phyloP scores from a whole-genome alignment of 2,888 invertebrate genomes.

The Eristalis tenax region DNA sequence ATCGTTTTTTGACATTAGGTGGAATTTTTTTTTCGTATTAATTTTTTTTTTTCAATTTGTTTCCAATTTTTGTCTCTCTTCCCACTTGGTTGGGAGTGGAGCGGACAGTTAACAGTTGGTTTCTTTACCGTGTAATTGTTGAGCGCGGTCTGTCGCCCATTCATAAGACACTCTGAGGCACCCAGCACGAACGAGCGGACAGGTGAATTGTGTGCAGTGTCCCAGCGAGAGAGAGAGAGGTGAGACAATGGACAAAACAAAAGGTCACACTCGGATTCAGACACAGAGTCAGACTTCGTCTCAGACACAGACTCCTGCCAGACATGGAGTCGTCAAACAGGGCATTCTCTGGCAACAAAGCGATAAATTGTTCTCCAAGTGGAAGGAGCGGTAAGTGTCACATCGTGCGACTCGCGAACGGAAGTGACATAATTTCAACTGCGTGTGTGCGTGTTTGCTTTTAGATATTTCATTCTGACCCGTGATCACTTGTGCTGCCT shows the following conservation, averaged over 20 bases:
- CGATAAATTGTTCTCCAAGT: constrained; percentile 62
- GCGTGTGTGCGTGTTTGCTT: constrained; percentile 1
- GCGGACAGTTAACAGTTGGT: constrained; percentile 66
- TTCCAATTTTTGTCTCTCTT: constrained; percentile 26
- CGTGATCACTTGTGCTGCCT: constrained; percentile 65
- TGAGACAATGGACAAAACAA: constrained; percentile 48
- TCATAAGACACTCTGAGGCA: constrained; percentile 33
- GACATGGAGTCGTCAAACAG: constrained; percentile 69
- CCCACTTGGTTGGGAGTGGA: constrained; percentile 32
- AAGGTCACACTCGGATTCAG: constrained; percentile 39
- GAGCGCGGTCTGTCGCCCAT: constrained; percentile 37
- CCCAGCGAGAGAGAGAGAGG: not conserved
- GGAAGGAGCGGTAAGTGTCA: constrained; percentile 61
- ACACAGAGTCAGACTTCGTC: not conserved
- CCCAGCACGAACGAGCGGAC: constrained; percentile 20
- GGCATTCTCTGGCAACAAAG: constrained; percentile 66
- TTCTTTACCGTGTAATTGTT: constrained; percentile 61
- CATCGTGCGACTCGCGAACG: constrained; percentile 1
- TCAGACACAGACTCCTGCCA: constrained; percentile 14
- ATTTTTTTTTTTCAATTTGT: constrained; percentile 20
- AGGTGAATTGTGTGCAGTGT: constrained; percentile 20
- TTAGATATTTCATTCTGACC: constrained; percentile 59
- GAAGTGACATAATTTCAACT: constrained; percentile 38
- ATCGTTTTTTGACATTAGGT: constrained; percentile 55
- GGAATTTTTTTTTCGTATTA: not conserved